These are phyloP conservation scores for Alcedo quadribrachys DNA, from an alignment of 2,797 vertebrate genomes.

Conservation along the genomic window DNA sequence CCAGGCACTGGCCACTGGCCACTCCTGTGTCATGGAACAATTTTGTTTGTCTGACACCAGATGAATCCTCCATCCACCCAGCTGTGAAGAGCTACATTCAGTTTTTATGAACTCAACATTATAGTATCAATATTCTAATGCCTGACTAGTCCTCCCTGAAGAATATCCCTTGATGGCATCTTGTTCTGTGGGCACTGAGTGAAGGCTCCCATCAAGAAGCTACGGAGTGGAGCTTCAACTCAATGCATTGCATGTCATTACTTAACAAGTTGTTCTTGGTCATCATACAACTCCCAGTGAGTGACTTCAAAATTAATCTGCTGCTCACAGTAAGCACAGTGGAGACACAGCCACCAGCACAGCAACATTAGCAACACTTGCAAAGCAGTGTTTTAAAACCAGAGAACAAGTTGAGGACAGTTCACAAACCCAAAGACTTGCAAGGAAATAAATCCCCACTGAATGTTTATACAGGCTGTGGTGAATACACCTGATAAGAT, in stretches of 20 bases:
- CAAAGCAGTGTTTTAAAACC: not conserved
- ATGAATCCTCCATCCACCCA: constrained; percentile 13
- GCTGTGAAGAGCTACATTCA: not conserved
- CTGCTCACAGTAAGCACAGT: not conserved
- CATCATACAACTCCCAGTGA: not conserved
- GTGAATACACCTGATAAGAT: not conserved
- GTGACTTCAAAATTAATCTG: not conserved
- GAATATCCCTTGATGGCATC: not conserved
- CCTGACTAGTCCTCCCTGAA: not conserved
- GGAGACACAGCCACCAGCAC: not conserved
- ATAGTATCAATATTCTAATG: not conserved
- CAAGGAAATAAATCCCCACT: not conserved
- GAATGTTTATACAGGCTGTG: not conserved
- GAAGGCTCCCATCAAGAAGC: not conserved
- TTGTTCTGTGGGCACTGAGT: not conserved
- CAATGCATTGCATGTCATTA: not conserved
- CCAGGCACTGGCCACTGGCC: not conserved
- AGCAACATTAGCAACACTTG: not conserved
- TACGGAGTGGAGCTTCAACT: not conserved
- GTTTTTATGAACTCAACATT: not conserved
- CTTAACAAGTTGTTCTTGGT: not conserved
- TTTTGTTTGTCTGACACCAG: not conserved
- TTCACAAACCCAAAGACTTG: not conserved
- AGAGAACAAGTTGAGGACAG: not conserved
- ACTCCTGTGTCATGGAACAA: constrained; percentile 40